Conservation (phyloP, 2,797 vertebrate genomes). For the Trichosurus vulpecula region DNA sequence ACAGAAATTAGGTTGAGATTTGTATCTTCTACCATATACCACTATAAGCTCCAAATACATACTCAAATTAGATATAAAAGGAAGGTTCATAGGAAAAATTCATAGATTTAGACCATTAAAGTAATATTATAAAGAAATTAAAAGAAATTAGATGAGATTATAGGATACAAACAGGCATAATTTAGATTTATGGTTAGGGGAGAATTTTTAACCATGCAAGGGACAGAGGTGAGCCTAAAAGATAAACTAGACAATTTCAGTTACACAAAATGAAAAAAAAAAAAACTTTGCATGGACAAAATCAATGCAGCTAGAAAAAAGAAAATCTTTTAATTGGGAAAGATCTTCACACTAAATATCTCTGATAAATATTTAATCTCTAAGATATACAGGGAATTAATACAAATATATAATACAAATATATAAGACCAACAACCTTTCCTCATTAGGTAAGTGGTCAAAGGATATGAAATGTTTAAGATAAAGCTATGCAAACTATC, state of each 20-base stretch:
- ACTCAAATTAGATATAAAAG: not conserved
- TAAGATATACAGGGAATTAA: not conserved
- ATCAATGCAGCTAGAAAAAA: not conserved
- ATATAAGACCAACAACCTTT: not conserved
- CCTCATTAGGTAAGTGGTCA: not conserved
- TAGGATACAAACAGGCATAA: not conserved
- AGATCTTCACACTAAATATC: not conserved
- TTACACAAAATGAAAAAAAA: not conserved
- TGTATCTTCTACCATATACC: not conserved
- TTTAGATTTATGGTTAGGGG: not conserved
- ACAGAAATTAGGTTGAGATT: not conserved
- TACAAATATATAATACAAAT: not conserved
- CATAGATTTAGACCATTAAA: not conserved
- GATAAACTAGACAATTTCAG: not conserved
- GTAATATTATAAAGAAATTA: not conserved
- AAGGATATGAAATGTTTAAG: not conserved
- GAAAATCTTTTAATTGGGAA: not conserved
- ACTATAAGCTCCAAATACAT: not conserved
- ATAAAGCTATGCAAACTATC: not conserved
- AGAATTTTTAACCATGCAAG: not conserved
- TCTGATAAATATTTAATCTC: not conserved
- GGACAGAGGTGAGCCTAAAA: not conserved
- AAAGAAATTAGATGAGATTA: not conserved
- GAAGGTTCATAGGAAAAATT: not conserved
- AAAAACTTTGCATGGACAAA: not conserved